Conservation (phyloP, 2,888 invertebrate species). For the Liodrosophila aerea region DNA sequence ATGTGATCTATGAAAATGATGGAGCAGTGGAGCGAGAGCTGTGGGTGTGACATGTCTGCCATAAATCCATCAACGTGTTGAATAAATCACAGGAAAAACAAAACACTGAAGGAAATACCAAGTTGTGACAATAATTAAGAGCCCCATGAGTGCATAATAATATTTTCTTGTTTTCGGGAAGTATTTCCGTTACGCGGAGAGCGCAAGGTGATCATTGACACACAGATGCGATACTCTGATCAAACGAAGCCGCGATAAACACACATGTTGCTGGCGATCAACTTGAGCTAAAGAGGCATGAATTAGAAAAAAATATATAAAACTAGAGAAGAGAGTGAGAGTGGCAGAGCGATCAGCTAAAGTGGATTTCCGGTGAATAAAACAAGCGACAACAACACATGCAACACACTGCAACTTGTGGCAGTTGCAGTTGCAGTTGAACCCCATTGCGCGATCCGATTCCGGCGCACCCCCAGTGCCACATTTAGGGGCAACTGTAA, state of each 20-base stretch:
- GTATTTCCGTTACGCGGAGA: slow-evolving; percentile 57
- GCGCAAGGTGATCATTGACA: slow-evolving; percentile 67
- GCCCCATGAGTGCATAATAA: slow-evolving; percentile 39
- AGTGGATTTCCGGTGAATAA: slow-evolving; percentile 80
- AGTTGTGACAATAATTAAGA: slow-evolving; percentile 64
- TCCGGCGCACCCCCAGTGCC: slow-evolving; percentile 29
- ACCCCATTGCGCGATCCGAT: slow-evolving; percentile 36
- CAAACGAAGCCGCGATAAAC: slow-evolving; percentile 48
- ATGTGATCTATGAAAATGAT: slow-evolving; percentile 60
- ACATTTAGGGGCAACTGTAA: slow-evolving; percentile 49
- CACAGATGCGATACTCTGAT: slow-evolving; percentile 42
- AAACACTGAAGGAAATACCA: slow-evolving; percentile 2
- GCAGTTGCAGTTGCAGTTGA: slow-evolving; percentile 33
- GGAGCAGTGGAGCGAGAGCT: not conserved
- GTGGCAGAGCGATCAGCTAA: slow-evolving; percentile 56
- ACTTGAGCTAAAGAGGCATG: slow-evolving; percentile 48
- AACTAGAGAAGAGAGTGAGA: slow-evolving; percentile 20
- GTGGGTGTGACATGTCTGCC: slow-evolving; percentile 46
- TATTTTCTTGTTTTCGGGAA: slow-evolving; percentile 29
- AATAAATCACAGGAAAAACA: slow-evolving; percentile 58
- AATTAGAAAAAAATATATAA: slow-evolving; percentile 49
- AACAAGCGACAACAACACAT: slow-evolving; percentile 55
- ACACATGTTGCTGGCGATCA: slow-evolving; percentile 74
- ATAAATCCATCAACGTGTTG: slow-evolving; percentile 71
- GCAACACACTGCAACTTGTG: slow-evolving; percentile 43